A percentile compares a stretch with the other conserved stretches of the same genome.
These are phyloP conservation scores for Oikopleura dioica DNA, from an alignment of 23 tunicate species.

Conservation along the genomic window DNA sequence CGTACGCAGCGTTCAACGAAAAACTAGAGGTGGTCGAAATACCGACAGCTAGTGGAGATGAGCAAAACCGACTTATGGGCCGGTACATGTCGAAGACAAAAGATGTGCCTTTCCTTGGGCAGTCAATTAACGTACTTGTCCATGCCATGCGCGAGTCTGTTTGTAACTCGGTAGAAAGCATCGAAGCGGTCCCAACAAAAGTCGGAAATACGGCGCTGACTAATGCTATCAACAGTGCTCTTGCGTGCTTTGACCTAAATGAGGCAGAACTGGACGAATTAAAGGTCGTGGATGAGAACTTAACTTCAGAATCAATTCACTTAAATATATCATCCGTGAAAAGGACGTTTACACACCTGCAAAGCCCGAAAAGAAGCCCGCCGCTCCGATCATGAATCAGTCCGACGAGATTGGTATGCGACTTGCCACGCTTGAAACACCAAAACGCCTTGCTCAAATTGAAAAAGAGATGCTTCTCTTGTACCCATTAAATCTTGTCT, in stretches of 20 bases:
- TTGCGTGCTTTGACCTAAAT: not conserved
- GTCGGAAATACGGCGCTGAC: not conserved
- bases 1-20: not conserved
- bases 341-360: too few species aligned
- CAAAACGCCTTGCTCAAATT: not conserved
- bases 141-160: not conserved
- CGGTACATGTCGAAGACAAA: not conserved
- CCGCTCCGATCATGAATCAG: too few species aligned
- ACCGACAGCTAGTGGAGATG: not conserved
- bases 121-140: not conserved
- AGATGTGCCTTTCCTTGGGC: not conserved
- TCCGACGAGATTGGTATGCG: not conserved
- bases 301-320: too few species aligned
- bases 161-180: not conserved
- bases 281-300: too few species aligned
- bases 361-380: too few species aligned
- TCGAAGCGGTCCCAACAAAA: not conserved
- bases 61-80: not conserved
- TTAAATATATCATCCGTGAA: too few species aligned
- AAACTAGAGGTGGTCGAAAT: not conserved
- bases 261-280: too few species aligned
- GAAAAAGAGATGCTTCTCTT: not conserved
- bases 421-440: not conserved
- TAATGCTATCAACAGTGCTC: not conserved
- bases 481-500: not conserved